Evolutionary conservation across 2,888 invertebrate genomes (phyloP).

Genomic region (Hyposoter didymator): DNA sequence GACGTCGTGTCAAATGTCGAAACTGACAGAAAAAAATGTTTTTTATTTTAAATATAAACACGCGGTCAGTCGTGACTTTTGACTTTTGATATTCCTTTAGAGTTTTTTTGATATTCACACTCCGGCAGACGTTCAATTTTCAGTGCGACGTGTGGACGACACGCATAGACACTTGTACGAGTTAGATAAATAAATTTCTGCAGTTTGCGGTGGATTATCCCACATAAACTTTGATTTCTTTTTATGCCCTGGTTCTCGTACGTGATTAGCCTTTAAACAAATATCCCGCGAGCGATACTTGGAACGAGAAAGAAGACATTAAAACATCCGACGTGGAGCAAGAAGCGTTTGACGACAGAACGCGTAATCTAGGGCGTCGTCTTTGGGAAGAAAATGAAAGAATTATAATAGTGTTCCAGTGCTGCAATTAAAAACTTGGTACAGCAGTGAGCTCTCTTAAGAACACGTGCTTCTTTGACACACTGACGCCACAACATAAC

Average conservation of each 20-base stretch:
- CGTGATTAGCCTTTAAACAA: conserved; percentile 31
- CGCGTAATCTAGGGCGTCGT: conserved; percentile 21
- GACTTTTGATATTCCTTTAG: background rate
- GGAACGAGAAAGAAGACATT: background rate
- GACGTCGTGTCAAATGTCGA: background rate
- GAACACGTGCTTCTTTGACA: background rate
- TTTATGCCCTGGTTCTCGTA: conserved; percentile 26
- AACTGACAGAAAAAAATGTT: background rate
- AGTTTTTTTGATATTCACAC: background rate
- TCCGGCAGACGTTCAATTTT: background rate
- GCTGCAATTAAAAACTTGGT: conserved; percentile 14
- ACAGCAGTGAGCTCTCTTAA: background rate
- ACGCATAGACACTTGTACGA: background rate
- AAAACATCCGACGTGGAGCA: background rate
- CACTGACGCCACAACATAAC: background rate
- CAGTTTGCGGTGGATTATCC: background rate
- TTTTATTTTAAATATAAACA: background rate
- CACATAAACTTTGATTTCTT: conserved; percentile 6
- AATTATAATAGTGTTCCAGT: background rate
- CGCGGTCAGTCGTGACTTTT: background rate
- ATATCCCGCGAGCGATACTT: conserved; percentile 13
- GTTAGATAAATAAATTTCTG: background rate
- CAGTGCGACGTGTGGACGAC: background rate
- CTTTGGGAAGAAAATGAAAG: background rate
- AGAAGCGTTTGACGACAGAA: background rate